Base-by-base conservation (phyloP, 92 coral and sea anemone genomes). In the Epizoanthus fatuus region DNA sequence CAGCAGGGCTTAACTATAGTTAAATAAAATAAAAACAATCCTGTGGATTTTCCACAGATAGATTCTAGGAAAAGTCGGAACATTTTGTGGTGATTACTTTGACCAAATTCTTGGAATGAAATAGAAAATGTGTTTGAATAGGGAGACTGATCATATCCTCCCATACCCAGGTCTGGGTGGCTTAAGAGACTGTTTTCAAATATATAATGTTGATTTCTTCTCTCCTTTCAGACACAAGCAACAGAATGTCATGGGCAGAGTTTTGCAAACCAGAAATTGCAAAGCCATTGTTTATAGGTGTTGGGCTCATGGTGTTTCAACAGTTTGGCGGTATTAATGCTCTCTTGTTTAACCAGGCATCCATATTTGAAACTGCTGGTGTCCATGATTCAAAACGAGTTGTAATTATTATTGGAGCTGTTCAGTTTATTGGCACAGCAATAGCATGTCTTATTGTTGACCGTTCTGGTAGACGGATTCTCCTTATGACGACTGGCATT, bases 291-390 rank as follows among this genome's bases (percentile, higher is more conserved):
- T 72, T 91, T 14, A 79, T 97, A 55, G 88, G 93, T 63, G 6
- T 91, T 0, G 91, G 91, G 6, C 65, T 89, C 5, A 86, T 93
- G 95, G 47, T 95, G 60, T 91, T 97, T 84, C 99, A 97, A 86
- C 99, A 97, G 77, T 91, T 95, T 64, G 69, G 90, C 70, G 98
- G 97, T 20, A 42, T 95, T 44, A 95, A 95, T 75, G 90, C 97
- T 17, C 94, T 97, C 19, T 67, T 95, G 7, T 86, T 88, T 51
- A 95, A 97, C 83, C 91, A 91, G 58, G 96, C 97, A 7, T 11
- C 63, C 15, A 95, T 97, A 80, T 87, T 97, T 38, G 25, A 65
- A 9, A 69, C 63, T 5, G 99, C 99, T 2, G 99, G 99, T 10
- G 81, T 95, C 47, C 54, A 72, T 3, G 38, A 95, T 22, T 86